Base-by-base conservation (phyloP, 2,888 invertebrate species). In the Agrenia bidenticulata region DNA sequence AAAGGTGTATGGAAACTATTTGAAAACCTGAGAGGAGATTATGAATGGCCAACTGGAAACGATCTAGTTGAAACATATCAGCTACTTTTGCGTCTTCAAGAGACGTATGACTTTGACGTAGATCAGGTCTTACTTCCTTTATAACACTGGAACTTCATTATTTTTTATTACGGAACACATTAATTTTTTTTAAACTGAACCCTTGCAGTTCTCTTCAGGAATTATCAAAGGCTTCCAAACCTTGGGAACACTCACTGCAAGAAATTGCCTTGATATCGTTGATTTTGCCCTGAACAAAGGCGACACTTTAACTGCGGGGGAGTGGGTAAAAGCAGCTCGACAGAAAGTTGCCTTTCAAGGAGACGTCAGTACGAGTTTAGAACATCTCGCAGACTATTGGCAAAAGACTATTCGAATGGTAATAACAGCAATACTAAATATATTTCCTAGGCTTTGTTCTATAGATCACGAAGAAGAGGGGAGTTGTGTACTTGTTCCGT, bases 1-100 rank as follows among this genome's bases (percentile, higher is more conserved):
- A 11, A 13, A 67, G 63, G 61, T 27, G 1, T 67, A 1, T 67
- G 61, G 61, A 50, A 64, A 21, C 15, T 24, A 2, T 19, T 67
- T 37, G 67, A 67, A 37, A 32, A 11, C n/a, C 19, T 17, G n/a
- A 19, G 59, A 41, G 59, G 51, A 1, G 61, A 56, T 11, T 55
- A 66, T 50, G 53, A 53, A 1, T 73, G 69, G 70, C 73, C 73
- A 15, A 32, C 63, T 5, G 56, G 62, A 27, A 49, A 57, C 1
- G 70, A 73, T 27, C 49, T 69, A 0, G 55, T 49, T 15, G 17
- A 42, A 1, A 23, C 57, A n/a, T 57, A 63, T 21, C 61, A 27
- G 19, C 63, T 63, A n/a, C 56, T 73, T 13, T 63, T 73, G 23
- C 21, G 66, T 27, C 60, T 73, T 13, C 69, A 70, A 19, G 64